Conservation (phyloP, 2,888 invertebrate genomes). For the Chaetogeoica ovagalla region DNA sequence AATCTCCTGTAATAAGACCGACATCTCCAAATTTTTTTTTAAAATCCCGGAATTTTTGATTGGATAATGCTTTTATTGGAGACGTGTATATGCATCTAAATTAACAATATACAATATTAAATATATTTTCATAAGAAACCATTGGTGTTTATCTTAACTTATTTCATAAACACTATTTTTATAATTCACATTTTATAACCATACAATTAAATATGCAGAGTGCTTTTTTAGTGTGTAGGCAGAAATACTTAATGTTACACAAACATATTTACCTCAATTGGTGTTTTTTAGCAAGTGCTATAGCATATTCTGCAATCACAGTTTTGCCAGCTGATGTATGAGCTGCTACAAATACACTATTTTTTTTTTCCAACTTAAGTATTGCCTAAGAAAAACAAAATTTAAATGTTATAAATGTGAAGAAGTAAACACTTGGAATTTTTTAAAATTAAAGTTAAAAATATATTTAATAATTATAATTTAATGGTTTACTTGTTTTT, state of each 20-base stretch:
- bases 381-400: constrained; percentile 69
- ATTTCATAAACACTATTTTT: background rate
- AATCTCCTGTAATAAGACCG: constrained; percentile 91
- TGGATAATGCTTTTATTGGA: constrained; percentile 97
- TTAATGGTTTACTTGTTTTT: constrained; percentile 72
- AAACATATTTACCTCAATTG: constrained; percentile 30
- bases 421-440: background rate
- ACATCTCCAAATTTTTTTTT: constrained; percentile 89
- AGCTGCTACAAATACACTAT: constrained; percentile 97
- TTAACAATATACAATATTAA: constrained; percentile 11
- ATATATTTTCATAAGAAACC: background rate
- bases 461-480: background rate
- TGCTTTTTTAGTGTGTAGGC: background rate
- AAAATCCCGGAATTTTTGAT: constrained; percentile 98
- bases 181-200: background rate
- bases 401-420: too few species aligned
- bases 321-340: constrained; percentile 99
- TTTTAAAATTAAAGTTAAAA: background rate
- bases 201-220: background rate
- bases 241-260: background rate
- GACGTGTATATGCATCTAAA: constrained; percentile 91
- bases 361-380: constrained; percentile 86
- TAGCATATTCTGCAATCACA: constrained; percentile 98
- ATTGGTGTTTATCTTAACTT: background rate
- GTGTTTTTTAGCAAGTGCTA: constrained; percentile 90